phyloP scores from a whole-genome alignment of 2,888 invertebrate genomes.

The Sphinx pinastri region DNA sequence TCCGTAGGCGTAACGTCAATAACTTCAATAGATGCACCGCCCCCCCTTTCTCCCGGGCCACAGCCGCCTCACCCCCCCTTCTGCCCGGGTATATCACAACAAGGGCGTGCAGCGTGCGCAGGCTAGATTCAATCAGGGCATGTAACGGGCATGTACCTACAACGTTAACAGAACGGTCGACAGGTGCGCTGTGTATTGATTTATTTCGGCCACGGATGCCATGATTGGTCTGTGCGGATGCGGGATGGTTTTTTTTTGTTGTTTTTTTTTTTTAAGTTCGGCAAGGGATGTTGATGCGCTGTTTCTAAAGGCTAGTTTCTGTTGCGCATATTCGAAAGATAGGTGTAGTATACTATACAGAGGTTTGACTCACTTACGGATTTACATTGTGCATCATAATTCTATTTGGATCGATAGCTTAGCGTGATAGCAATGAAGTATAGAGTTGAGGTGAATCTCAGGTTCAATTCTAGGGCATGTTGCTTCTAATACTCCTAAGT shows the following conservation, averaged over 20 bases:
- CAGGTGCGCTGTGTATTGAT: slow-evolving; percentile 22
- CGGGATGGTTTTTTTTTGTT: not conserved
- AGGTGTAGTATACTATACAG: too few species aligned
- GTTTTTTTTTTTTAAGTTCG: not conserved
- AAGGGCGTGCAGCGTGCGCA: slow-evolving; percentile 23
- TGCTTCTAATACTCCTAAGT: too few species aligned
- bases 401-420: too few species aligned
- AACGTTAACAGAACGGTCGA: slow-evolving; percentile 8
- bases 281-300: not conserved
- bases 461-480: too few species aligned
- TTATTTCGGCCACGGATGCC: slow-evolving; percentile 19
- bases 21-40: slow-evolving; percentile 13
- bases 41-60: not conserved
- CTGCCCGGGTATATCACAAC: not conserved
- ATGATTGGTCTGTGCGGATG: slow-evolving; percentile 4
- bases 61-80: not conserved
- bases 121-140: slow-evolving; percentile 23
- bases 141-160: slow-evolving; percentile 14
- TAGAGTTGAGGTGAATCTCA: too few species aligned
- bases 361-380: too few species aligned
- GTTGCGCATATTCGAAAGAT: too few species aligned
- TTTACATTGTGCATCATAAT: too few species aligned
- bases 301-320: too few species aligned
- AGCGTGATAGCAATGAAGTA: too few species aligned
- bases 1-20: slow-evolving; percentile 6